phyloP scores from a whole-genome alignment of 2,888 invertebrate genomes.

The Tenthredo mesomela region DNA sequence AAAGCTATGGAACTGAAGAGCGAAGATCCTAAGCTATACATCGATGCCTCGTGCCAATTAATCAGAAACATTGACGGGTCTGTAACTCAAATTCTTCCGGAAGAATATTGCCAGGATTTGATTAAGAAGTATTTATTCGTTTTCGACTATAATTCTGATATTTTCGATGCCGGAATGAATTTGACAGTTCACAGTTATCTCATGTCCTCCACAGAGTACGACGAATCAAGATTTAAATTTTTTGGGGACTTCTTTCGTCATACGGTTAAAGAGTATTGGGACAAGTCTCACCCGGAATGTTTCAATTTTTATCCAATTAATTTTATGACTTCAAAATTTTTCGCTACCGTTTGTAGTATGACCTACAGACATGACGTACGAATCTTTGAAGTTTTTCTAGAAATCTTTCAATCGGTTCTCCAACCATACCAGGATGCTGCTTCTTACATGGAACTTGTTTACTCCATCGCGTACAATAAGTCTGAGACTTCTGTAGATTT shows the following conservation, averaged over 20 bases:
- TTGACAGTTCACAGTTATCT: slow-evolving; percentile 56
- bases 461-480: slow-evolving; percentile 36
- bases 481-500: slow-evolving; percentile 37
- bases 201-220: slow-evolving; percentile 17
- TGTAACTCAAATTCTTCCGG: slow-evolving; percentile 59
- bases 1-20: neutral
- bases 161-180: slow-evolving; percentile 24
- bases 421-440: slow-evolving; percentile 58
- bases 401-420: slow-evolving; percentile 56
- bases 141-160: slow-evolving; percentile 32
- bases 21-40: neutral
- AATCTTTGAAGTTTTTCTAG: slow-evolving; percentile 57
- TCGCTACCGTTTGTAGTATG: neutral
- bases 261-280: slow-evolving; percentile 57
- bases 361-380: neutral
- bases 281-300: slow-evolving; percentile 52
- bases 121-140: slow-evolving; percentile 63
- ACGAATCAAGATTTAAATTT: slow-evolving; percentile 55
- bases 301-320: slow-evolving; percentile 59
- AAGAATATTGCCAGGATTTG: slow-evolving; percentile 61
- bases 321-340: slow-evolving; percentile 37
- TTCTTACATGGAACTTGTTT: slow-evolving; percentile 59
- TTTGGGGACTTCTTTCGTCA: slow-evolving; percentile 55
- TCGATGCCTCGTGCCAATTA: neutral
- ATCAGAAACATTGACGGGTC: slow-evolving; percentile 14